Evolutionary conservation across 2,113 vertebrate genomes (phyloP).

Genomic region (Plecotus auritus): DNA sequence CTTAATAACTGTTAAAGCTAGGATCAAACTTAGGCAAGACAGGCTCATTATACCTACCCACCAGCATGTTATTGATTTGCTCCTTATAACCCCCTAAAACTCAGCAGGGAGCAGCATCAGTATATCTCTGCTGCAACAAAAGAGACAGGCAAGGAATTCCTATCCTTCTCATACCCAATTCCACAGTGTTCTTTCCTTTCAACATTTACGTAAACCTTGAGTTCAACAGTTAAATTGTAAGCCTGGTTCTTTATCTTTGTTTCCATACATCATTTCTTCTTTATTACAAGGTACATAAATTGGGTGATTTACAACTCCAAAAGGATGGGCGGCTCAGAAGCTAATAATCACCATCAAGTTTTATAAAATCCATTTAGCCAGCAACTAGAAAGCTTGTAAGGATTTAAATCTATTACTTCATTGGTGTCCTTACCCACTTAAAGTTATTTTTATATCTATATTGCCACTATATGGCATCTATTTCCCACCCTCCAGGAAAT

Average conservation of each 20-base stretch:
- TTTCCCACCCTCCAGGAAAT: background rate
- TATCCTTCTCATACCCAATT: background rate
- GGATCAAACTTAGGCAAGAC: background rate
- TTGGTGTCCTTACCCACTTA: background rate
- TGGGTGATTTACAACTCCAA: background rate
- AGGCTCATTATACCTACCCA: too few relatives aligned
- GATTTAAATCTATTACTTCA: background rate
- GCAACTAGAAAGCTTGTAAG: background rate
- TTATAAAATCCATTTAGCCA: background rate
- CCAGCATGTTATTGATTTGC: background rate
- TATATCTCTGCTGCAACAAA: too few relatives aligned
- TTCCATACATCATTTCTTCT: background rate
- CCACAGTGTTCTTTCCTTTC: background rate
- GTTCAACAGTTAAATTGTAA: background rate
- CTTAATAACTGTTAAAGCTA: background rate
- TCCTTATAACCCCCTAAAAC: background rate
- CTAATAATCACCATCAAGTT: background rate
- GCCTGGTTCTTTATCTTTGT: background rate
- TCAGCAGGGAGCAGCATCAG: background rate
- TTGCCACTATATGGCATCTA: background rate
- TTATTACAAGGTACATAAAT: background rate
- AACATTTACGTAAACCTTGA: background rate
- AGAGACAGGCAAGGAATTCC: background rate
- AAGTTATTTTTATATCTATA: background rate
- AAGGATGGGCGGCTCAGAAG: background rate